Evolutionary conservation across 1,140 invertebrate species (phyloP).

Genomic region (Octopus sinensis): DNA sequence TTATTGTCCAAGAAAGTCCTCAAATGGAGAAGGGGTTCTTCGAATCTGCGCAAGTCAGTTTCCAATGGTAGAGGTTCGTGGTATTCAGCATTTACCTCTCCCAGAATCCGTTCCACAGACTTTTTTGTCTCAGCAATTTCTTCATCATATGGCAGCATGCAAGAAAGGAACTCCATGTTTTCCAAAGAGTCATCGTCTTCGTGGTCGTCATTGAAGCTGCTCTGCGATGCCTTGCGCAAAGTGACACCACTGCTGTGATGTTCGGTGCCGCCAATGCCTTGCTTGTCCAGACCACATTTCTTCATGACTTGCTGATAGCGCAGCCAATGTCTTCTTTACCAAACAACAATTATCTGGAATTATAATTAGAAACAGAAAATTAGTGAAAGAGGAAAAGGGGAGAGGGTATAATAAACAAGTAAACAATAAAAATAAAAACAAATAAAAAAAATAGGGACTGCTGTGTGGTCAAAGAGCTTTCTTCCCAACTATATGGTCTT

Average conservation of each 20-base stretch:
- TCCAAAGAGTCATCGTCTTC: too few species aligned
- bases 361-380: too few species aligned
- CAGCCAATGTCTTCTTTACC: too few species aligned
- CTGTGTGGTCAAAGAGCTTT: too few species aligned
- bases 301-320: neutral
- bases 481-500: too few species aligned
- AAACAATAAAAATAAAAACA: too few species aligned
- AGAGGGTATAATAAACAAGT: too few species aligned
- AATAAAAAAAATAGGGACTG: too few species aligned
- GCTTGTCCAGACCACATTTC: neutral
- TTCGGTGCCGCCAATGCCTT: too few species aligned
- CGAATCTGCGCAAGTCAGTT: neutral
- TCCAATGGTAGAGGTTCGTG: neutral
- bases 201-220: neutral
- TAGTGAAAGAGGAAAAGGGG: too few species aligned
- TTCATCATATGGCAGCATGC: neutral
- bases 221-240: neutral
- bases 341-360: too few species aligned
- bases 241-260: neutral
- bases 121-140: neutral
- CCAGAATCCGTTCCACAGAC: neutral
- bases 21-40: neutral
- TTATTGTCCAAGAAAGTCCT: neutral
- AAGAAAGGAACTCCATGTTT: too few species aligned
- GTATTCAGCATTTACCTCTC: neutral